Percentiles rank a stretch among this genome's conserved stretches.
Evolutionary conservation across 1,140 invertebrate species (phyloP).

Genomic region (Limonius californicus): DNA sequence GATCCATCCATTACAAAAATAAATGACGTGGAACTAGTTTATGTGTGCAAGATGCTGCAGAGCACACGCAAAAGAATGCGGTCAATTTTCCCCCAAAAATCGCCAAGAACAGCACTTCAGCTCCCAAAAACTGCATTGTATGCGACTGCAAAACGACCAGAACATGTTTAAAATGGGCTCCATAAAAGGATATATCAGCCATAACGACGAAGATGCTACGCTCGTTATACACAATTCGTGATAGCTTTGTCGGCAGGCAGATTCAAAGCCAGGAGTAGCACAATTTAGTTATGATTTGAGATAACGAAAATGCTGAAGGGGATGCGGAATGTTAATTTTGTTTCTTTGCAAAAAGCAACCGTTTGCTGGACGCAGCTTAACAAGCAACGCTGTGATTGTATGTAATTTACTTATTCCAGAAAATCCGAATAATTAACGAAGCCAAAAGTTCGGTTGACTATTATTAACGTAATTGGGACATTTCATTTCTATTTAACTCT

Average conservation of each 20-base stretch:
- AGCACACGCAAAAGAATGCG: constrained; percentile 3
- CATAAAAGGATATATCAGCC: constrained; percentile 8
- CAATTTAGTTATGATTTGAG: no score
- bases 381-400: no score
- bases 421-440: no score
- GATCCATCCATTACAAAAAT: neutral
- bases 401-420: no score
- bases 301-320: no score
- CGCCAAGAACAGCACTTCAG: neutral
- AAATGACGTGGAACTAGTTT: neutral
- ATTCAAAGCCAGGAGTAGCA: no score
- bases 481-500: no score
- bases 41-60: neutral
- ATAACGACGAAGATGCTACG: neutral
- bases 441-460: no score
- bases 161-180: constrained; percentile 10
- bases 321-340: no score
- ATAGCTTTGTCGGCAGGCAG: constrained; percentile 3
- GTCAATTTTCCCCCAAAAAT: constrained; percentile 2
- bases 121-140: constrained; percentile 3
- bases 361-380: no score
- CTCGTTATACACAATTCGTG: constrained; percentile 5
- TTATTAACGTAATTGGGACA: no score
- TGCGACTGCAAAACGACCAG: neutral
- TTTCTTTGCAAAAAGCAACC: no score